Base-by-base conservation (phyloP, 2,797 vertebrate species). In the Oophaga sylvatica region DNA sequence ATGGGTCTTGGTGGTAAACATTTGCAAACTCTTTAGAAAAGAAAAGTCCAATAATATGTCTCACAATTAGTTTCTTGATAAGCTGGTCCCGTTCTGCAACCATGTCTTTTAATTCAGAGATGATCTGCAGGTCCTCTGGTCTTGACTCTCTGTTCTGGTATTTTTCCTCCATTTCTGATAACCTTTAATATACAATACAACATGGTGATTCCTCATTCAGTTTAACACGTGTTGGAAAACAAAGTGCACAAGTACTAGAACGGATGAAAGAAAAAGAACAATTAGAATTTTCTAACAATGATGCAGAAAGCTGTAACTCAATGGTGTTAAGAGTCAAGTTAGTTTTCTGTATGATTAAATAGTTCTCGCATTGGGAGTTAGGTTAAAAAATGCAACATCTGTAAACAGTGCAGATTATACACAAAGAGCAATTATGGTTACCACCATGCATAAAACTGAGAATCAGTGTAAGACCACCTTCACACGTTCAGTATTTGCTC, bases 41-140 rank as follows among this genome's bases (percentile, higher is more conserved):
- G 90, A 56, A 91, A 87, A 56, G n/a, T 15, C 48, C 77, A 92
- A 75, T 88, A 89, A 88, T 91, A 83, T 89, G 65, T 95, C 97
- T 95, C 95, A 99, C 98, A 96, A 99, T 97, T 93, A 99, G 93
- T 93, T 99, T 99, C 95, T 99, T 99, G 93, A 99, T 98, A 62
- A 99, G 96, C 26, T 97, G 92, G 91, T 99, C 98, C 90, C 97
- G 96, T 93, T 99, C 98, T 16, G 97, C 91, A 91, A 99, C 97
- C 96, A 99, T 97, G 80, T 97, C 97, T 94, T 97, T 99, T 91
- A 99, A 95, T 92, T 99, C 98, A 29, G 97, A 96, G 88, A 99
- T 99, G 90, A 97, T 92, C 94, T 99, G 97, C 91, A 99, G 93
- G 83, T 99, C 98, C 93, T 99, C 98, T 48, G 94, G 96, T 90